Conservation (phyloP, 2,797 vertebrate species). For the Manis javanica region DNA sequence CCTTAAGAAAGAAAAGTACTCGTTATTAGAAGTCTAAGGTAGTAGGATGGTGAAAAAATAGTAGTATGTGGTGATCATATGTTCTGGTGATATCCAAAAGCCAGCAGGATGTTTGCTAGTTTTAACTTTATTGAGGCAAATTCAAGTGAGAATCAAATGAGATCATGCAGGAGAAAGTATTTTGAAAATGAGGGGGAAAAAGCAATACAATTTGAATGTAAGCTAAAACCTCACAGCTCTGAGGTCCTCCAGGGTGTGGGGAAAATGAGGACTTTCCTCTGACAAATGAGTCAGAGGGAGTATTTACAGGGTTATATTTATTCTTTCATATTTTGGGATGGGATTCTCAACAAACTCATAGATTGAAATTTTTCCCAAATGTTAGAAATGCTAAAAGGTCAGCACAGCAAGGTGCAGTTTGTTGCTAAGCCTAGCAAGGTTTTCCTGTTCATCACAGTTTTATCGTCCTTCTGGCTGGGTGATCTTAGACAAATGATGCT, state of each 20-base stretch:
- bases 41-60: background rate
- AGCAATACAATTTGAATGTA: background rate
- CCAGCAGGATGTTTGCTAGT: background rate
- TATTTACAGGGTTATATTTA: background rate
- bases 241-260: background rate
- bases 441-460: background rate
- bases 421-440: background rate
- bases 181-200: background rate
- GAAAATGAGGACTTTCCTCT: background rate
- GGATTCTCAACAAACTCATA: conserved; percentile 42
- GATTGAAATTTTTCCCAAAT: conserved; percentile 39
- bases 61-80: background rate
- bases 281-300: background rate
- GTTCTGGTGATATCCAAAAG: background rate
- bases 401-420: background rate
- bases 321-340: conserved; percentile 21
- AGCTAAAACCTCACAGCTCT: background rate
- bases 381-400: conserved; percentile 23
- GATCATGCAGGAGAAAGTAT: background rate
- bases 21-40: background rate
- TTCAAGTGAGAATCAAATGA: background rate
- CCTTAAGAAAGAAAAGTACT: background rate
- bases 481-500: background rate
- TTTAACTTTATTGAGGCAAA: background rate
- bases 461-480: background rate